Conservation (phyloP, 1,140 invertebrate species). For the Aleiodes sp. region DNA sequence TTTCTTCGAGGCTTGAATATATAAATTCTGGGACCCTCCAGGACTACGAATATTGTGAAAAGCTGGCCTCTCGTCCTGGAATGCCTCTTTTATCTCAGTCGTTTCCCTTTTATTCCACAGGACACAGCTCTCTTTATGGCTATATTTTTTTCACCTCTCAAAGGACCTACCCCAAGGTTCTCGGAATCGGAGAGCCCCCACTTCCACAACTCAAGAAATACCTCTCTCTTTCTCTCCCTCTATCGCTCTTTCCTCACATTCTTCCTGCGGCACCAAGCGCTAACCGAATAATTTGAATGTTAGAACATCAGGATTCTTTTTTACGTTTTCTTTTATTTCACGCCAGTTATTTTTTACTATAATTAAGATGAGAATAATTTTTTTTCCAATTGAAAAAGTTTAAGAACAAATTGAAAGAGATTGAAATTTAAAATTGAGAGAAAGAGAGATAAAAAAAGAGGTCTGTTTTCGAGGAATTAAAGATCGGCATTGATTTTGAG, state of each 20-base stretch:
- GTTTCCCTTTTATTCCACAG: constrained; percentile 42
- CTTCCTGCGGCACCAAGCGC: constrained; percentile 22
- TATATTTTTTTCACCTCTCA: constrained; percentile 48
- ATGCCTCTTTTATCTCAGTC: constrained; percentile 22
- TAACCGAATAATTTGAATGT: constrained; percentile 16
- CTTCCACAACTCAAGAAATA: constrained; percentile 4
- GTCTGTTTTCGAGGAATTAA: constrained; percentile 19
- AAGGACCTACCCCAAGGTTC: constrained; percentile 57
- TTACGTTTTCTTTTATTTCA: constrained; percentile 8
- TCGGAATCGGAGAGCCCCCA: constrained; percentile 45
- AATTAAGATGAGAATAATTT: background rate
- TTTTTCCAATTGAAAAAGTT: background rate
- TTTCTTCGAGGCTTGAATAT: background rate
- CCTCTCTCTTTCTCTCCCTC: constrained; percentile 14
- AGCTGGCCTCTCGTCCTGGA: background rate
- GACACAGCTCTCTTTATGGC: constrained; percentile 39
- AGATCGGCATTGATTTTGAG: constrained; percentile 21
- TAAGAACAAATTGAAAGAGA: background rate
- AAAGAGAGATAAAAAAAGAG: constrained; percentile 10
- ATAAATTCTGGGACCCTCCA: background rate
- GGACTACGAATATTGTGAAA: background rate
- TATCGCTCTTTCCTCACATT: no score
- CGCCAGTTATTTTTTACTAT: background rate
- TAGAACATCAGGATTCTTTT: constrained; percentile 1
- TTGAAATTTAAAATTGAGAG: background rate